phyloP scores from a whole-genome alignment of 2,797 vertebrate genomes.

The Poeciliopsis infans region DNA sequence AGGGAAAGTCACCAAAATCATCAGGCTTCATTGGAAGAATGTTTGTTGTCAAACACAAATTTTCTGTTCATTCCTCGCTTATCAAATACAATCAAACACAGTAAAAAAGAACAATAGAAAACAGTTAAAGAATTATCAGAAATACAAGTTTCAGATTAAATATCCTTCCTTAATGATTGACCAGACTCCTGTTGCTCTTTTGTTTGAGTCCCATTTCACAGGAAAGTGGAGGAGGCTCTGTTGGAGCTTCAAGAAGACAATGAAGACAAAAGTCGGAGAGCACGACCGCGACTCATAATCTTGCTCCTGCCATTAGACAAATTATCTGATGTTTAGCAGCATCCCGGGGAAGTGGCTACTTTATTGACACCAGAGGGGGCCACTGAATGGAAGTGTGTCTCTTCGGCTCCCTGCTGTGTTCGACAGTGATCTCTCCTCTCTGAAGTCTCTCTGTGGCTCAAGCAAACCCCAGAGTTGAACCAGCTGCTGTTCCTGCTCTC shows the following conservation, averaged over 20 bases:
- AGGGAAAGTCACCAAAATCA: slow-evolving; percentile 3
- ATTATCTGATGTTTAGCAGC: slow-evolving; percentile 75
- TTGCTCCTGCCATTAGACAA: slow-evolving; percentile 74
- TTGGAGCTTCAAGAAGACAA: slow-evolving; percentile 62
- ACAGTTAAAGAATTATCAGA: not conserved
- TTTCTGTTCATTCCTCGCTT: not conserved
- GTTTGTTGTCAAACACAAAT: not conserved
- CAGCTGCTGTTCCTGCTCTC: slow-evolving; percentile 76
- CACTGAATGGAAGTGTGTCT: slow-evolving; percentile 78
- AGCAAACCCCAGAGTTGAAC: slow-evolving; percentile 50
- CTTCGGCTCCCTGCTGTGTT: slow-evolving; percentile 64
- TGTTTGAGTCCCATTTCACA: slow-evolving; percentile 60
- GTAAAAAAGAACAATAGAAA: not conserved
- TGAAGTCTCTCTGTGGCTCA: slow-evolving; percentile 63
- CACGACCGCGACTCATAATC: slow-evolving; percentile 58
- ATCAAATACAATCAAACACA: not conserved
- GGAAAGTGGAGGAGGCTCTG: slow-evolving; percentile 38
- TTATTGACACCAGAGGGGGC: slow-evolving; percentile 80
- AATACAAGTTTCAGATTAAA: not conserved
- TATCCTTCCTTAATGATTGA: slow-evolving; percentile 27
- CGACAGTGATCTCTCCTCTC: slow-evolving; percentile 55
- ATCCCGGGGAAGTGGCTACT: slow-evolving; percentile 70
- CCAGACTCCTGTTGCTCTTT: slow-evolving; percentile 59
- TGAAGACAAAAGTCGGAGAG: slow-evolving; percentile 51
- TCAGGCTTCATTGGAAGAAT: not conserved